Conservation (phyloP, 2,888 invertebrate genomes). For the Pyrrhia umbra region DNA sequence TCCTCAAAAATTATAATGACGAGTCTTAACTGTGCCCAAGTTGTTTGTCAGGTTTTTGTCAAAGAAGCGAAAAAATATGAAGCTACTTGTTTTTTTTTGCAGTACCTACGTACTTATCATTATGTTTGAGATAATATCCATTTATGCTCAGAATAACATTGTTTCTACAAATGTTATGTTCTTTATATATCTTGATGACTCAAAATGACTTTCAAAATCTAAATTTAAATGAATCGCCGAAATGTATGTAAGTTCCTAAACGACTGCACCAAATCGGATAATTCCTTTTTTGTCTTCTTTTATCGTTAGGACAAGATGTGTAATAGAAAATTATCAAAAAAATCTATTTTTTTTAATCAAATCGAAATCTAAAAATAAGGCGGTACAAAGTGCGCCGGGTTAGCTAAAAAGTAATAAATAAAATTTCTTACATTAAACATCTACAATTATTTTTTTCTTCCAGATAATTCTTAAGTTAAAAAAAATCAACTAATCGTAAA, state of each 20-base stretch:
- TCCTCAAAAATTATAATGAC: neutral
- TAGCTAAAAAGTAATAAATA: too few relatives aligned
- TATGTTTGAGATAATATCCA: slow-evolving; percentile 15
- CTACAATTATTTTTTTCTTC: neutral
- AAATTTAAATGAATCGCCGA: too few relatives aligned
- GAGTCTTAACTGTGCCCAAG: neutral
- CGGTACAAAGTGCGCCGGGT: too few relatives aligned
- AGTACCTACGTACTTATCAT: neutral
- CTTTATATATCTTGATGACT: slow-evolving; percentile 11
- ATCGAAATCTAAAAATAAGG: too few relatives aligned
- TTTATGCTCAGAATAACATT: slow-evolving; percentile 10
- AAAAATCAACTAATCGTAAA: slow-evolving; percentile 26
- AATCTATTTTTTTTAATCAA: too few relatives aligned
- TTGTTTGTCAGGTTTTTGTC: slow-evolving; percentile 3
- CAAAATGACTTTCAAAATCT: too few relatives aligned
- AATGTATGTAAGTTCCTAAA: too few relatives aligned
- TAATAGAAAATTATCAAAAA: too few relatives aligned
- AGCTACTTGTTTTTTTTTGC: neutral
- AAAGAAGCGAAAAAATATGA: slow-evolving; percentile 1
- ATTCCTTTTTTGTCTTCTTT: too few relatives aligned
- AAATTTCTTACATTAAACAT: neutral
- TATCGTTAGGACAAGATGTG: too few relatives aligned
- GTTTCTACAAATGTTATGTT: slow-evolving; percentile 17
- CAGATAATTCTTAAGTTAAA: slow-evolving; percentile 21
- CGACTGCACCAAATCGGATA: too few relatives aligned